These are phyloP conservation scores for Oligia strigilis DNA, from an alignment of 2,888 invertebrate species.

Conservation along the genomic window DNA sequence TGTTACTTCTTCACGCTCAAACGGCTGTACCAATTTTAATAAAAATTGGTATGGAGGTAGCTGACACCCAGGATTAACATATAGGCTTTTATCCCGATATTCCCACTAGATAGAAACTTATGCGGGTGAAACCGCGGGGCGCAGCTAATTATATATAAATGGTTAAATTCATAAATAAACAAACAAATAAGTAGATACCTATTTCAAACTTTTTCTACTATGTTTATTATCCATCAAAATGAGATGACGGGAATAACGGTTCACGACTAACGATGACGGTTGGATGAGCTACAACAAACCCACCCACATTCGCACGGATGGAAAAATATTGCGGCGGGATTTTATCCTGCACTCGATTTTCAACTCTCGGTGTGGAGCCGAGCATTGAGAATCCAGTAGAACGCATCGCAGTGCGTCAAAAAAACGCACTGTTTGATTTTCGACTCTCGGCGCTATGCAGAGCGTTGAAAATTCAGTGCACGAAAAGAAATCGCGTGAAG, in stretches of 20 bases:
- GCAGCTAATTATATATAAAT: too few relatives aligned
- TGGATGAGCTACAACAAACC: background rate
- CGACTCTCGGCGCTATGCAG: background rate
- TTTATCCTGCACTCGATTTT: background rate
- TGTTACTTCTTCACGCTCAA: too few relatives aligned
- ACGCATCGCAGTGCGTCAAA: background rate
- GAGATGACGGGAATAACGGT: background rate
- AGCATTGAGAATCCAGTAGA: background rate
- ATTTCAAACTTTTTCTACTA: background rate
- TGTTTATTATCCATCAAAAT: background rate
- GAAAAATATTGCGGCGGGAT: background rate
- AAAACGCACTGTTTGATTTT: background rate
- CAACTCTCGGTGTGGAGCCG: background rate
- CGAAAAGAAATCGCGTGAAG: background rate
- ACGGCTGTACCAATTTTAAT: too few relatives aligned
- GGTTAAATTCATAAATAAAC: background rate
- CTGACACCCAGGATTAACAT: too few relatives aligned
- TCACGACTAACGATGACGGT: background rate
- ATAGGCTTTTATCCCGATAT: too few relatives aligned
- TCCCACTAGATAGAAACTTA: too few relatives aligned
- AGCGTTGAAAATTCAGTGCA: background rate
- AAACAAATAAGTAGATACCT: background rate
- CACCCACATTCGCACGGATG: background rate
- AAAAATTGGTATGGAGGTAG: too few relatives aligned
- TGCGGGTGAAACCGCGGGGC: too few relatives aligned